Evolutionary conservation across 2,797 vertebrate genomes (phyloP).

Genomic region (Xyrichtys novacula): DNA sequence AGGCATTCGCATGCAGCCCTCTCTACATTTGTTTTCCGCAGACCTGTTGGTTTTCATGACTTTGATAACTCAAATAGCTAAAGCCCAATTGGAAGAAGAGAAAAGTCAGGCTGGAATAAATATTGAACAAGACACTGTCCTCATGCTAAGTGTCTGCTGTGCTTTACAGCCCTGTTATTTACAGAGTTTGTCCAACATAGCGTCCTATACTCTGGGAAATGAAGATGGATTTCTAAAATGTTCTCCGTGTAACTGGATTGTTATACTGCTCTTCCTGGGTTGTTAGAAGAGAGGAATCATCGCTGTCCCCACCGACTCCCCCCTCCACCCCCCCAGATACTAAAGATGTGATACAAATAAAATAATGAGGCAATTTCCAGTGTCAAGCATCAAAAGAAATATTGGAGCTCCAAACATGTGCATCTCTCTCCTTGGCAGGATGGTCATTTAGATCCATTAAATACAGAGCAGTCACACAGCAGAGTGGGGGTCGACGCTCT

Average conservation of each 20-base stretch:
- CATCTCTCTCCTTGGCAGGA: conserved; percentile 34
- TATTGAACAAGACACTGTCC: neutral
- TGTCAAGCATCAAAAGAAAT: conserved; percentile 44
- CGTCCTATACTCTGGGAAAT: conserved; percentile 16
- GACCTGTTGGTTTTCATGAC: neutral
- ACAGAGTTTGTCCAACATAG: neutral
- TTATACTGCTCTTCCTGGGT: neutral
- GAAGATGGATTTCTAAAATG: conserved; percentile 39
- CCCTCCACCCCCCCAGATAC: conserved; percentile 10
- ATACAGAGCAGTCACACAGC: conserved; percentile 33
- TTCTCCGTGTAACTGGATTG: conserved; percentile 20
- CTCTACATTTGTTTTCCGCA: neutral
- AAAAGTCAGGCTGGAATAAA: neutral
- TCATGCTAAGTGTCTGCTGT: conserved; percentile 7
- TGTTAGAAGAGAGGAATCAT: conserved; percentile 19
- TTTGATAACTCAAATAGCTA: neutral
- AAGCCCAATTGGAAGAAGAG: neutral
- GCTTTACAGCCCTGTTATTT: neutral
- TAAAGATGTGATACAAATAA: conserved; percentile 51
- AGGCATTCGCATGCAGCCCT: neutral
- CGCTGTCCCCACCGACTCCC: conserved; percentile 18
- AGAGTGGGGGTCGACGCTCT: conserved; percentile 31
- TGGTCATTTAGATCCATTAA: conserved; percentile 54
- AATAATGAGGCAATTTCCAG: conserved; percentile 44
- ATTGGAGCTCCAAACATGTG: conserved; percentile 39